Conservation (phyloP, 1,140 invertebrate genomes). For the Eriosoma lanigerum region DNA sequence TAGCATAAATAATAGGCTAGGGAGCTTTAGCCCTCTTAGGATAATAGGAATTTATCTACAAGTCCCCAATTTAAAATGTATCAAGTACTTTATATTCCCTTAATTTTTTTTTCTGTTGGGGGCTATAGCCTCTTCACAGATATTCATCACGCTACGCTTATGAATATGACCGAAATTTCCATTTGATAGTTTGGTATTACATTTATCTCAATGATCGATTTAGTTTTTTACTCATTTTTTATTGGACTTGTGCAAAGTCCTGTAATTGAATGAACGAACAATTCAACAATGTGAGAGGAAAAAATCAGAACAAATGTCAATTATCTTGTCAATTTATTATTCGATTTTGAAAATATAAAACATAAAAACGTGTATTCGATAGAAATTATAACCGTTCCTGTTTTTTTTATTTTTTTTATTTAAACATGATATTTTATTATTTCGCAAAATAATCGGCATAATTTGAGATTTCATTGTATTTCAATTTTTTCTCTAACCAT, state of each 20-base stretch:
- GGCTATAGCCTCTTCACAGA: no score
- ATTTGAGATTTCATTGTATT: no score
- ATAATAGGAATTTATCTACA: no score
- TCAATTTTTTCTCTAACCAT: no score
- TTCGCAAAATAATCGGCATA: no score
- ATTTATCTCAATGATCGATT: neutral
- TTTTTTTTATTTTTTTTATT: neutral
- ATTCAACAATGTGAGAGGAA: neutral
- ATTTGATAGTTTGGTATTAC: neutral
- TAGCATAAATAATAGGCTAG: no score
- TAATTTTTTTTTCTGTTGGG: no score
- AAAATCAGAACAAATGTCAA: constrained; percentile 5
- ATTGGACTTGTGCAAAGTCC: neutral
- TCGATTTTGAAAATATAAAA: neutral
- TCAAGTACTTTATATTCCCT: no score
- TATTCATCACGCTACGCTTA: no score
- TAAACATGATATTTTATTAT: neutral
- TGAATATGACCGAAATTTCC: constrained; percentile 4
- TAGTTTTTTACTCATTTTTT: neutral
- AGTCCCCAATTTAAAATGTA: no score
- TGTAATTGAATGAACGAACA: neutral
- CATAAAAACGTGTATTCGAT: neutral
- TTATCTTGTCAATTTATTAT: neutral
- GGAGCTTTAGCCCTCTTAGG: no score
- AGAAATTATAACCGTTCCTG: neutral